Conservation (phyloP, 1,140 invertebrate species). For the Cheumatopsyche charites region DNA sequence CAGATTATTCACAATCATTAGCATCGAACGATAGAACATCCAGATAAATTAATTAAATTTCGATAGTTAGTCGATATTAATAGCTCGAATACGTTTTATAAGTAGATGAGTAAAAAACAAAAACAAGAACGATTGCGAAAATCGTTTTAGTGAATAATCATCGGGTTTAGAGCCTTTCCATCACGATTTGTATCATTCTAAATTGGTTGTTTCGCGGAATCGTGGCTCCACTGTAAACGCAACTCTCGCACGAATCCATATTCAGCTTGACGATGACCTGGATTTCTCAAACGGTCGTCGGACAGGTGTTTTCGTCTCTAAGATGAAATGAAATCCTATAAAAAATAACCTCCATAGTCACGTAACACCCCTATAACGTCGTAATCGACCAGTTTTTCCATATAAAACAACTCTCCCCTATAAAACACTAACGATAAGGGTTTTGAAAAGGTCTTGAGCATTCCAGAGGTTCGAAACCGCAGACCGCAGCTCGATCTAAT, state of each 20-base stretch:
- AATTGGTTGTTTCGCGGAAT: not conserved
- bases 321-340: not conserved
- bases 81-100: too few species aligned
- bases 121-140: not conserved
- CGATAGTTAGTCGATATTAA: too few species aligned
- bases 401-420: too few species aligned
- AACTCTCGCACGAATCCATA: not conserved
- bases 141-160: not conserved
- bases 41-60: too few species aligned
- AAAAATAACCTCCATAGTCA: not conserved
- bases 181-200: not conserved
- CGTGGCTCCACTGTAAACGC: not conserved
- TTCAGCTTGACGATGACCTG: slow-evolving; percentile 19
- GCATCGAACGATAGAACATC: too few species aligned
- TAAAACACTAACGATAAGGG: too few species aligned
- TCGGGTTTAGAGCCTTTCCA: not conserved
- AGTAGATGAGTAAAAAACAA: too few species aligned
- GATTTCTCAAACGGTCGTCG: slow-evolving; percentile 23
- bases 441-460: too few species aligned
- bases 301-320: slow-evolving; percentile 23
- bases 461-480: too few species aligned
- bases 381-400: too few species aligned
- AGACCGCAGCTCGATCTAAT: too few species aligned
- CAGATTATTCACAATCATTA: too few species aligned
- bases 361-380: not conserved